Evolutionary conservation across 1,140 invertebrate genomes (phyloP).

Genomic region (Cryptotermes secundus): DNA sequence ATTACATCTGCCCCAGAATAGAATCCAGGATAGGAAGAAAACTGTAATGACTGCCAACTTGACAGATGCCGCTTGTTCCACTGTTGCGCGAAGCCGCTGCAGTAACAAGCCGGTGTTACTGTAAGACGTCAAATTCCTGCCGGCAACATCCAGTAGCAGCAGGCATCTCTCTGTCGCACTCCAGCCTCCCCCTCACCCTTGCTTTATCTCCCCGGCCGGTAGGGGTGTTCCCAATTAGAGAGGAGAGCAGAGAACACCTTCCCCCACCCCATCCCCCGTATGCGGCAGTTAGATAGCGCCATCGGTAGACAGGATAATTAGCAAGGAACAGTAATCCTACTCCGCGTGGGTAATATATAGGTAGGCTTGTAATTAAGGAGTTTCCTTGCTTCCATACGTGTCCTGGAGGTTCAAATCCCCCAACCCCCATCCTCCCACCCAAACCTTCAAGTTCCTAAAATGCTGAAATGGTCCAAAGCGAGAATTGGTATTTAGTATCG

Average conservation of each 20-base stretch:
- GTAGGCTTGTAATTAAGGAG: slow-evolving; percentile 23
- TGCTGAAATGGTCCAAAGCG: background rate
- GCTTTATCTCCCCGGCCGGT: background rate
- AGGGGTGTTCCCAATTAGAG: slow-evolving; percentile 28
- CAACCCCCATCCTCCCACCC: background rate
- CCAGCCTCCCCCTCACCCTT: background rate
- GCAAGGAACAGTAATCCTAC: slow-evolving; percentile 25
- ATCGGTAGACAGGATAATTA: slow-evolving; percentile 27
- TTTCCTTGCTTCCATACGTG: background rate
- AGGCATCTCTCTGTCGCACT: background rate
- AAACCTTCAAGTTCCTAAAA: background rate
- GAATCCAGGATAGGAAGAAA: no score
- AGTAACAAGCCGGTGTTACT: background rate
- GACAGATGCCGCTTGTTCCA: background rate
- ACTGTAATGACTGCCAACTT: no score
- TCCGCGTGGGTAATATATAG: slow-evolving; percentile 24
- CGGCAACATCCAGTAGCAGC: background rate
- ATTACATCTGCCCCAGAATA: no score
- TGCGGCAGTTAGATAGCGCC: slow-evolving; percentile 8
- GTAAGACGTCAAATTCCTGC: slow-evolving; percentile 8
- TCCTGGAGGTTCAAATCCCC: background rate
- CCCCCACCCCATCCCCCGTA: background rate
- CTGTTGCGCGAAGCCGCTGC: background rate
- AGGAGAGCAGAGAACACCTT: background rate
- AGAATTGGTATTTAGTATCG: background rate